Evolutionary conservation across 1,140 invertebrate species (phyloP), one percentile per base, ranked within the genome.

Genomic region (Drosophila kohkoa): DNA sequence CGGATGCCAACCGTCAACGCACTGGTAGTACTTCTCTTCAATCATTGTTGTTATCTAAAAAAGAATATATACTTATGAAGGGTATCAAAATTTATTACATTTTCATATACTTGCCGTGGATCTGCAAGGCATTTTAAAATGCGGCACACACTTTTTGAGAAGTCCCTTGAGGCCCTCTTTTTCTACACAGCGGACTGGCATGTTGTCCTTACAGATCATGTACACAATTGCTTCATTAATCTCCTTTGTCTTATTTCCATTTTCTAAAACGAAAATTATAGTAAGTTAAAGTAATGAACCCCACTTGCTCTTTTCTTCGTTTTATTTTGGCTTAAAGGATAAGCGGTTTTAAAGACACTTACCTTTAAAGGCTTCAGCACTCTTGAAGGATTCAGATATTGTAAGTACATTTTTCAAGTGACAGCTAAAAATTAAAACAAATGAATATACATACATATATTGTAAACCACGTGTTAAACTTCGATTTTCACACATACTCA

Each of bases 141-240:
- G 49, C 41, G 38, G 49, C 28, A 62, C 58, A 62, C 57, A 70
- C 20, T 20, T 60, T 5, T 60, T 60, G n/a, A n/a, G n/a, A n/a
- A n/a, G n/a, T n/a, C n/a, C n/a, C n/a, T n/a, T n/a, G 0, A 68
- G 35, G 10, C 67, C 48, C 46, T 60, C 57, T 69, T 69, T 60
- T 28, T 60, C 67, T 3, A 69, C 57, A 13, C 57, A 60, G 16
- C 66, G 48, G 13, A 69, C 66, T 52, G 66, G 66, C 55, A 46
- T 68, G 38, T 68, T 46, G 10, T 65, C 43, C 5, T 15, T 62
- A 28, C 59, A 62, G 48, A 62, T 62, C 59, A 49, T 49, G 6
- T n/a, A 62, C 1, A 52, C 49, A 52, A 64, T 64, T 35, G 48
- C 30, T 20, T 64, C 49, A 11, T 1, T 13, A 3, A 52, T 51